A percentile compares a stretch with the other conserved stretches of the same genome.
These are phyloP conservation scores for Eulacestoma nigropectus DNA, from an alignment of 2,113 vertebrate genomes.

Conservation along the genomic window DNA sequence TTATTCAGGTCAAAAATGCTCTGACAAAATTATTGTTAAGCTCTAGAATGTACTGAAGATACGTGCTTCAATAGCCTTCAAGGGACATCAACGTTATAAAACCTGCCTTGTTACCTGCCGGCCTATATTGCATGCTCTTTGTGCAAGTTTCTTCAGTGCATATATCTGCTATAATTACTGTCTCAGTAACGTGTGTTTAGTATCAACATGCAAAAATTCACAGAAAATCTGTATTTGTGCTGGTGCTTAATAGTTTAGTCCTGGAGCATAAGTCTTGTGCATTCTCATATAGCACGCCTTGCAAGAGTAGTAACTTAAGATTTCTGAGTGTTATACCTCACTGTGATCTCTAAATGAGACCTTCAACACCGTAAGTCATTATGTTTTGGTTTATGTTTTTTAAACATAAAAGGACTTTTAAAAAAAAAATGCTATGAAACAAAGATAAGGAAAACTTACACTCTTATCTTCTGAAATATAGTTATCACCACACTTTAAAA, in stretches of 20 bases:
- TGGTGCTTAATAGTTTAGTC: not conserved
- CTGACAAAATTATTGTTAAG: not conserved
- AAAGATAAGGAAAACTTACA: not conserved
- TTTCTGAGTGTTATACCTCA: not conserved
- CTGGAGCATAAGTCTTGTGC: fast-evolving
- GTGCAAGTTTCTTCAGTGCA: not conserved
- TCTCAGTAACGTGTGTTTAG: fast-evolving
- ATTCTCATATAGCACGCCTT: not conserved
- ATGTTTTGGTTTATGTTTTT: not conserved
- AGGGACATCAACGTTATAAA: not conserved
- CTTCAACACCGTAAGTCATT: not conserved
- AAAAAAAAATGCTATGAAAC: not conserved
- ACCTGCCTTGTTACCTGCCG: not conserved
- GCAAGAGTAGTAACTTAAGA: not conserved
- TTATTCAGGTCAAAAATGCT: not conserved
- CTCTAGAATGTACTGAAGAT: not conserved
- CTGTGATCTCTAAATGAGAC: not conserved
- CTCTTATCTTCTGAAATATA: not conserved
- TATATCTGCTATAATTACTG: not conserved
- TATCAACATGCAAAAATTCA: not conserved
- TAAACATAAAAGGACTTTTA: not conserved
- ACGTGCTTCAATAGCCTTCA: not conserved
- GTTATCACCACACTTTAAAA: fast-evolving
- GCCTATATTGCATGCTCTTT: not conserved
- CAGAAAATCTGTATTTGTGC: not conserved